phyloP scores from a whole-genome alignment of 2,888 invertebrate species.

The Autographa pulchrina region DNA sequence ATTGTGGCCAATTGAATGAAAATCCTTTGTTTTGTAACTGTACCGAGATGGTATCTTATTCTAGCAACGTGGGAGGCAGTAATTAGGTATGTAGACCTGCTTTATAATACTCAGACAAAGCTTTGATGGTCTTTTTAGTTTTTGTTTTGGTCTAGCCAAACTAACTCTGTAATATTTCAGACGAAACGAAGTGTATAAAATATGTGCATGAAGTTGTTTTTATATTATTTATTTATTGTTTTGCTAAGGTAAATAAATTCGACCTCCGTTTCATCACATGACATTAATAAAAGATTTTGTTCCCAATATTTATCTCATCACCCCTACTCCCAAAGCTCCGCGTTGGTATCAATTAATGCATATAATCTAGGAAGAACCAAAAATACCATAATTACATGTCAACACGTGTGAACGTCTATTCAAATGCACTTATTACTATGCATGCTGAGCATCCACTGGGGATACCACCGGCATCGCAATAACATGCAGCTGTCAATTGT shows the following conservation, averaged over 20 bases:
- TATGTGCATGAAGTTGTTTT: background rate
- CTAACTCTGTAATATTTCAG: background rate
- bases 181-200: background rate
- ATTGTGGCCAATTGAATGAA: constrained; percentile 65
- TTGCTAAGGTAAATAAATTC: too few relatives aligned
- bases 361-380: constrained; percentile 44
- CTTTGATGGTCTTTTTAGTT: background rate
- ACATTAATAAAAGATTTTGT: constrained; percentile 15
- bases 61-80: constrained; percentile 44
- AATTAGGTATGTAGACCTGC: constrained; percentile 34
- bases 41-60: constrained; percentile 54
- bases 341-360: constrained; percentile 53
- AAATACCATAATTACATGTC: constrained; percentile 53
- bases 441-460: constrained; percentile 40
- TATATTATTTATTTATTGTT: background rate
- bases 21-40: constrained; percentile 70
- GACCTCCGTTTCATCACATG: background rate
- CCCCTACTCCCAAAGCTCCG: constrained; percentile 19
- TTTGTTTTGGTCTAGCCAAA: background rate
- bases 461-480: constrained; percentile 39
- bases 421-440: constrained; percentile 52
- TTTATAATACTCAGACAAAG: constrained; percentile 11
- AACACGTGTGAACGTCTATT: constrained; percentile 54
- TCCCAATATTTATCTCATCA: constrained; percentile 30
- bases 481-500: constrained; percentile 45